Percentiles rank a stretch among this genome's conserved stretches.
phyloP scores from a whole-genome alignment of 2,888 invertebrate genomes.

The Thalpophila matura region DNA sequence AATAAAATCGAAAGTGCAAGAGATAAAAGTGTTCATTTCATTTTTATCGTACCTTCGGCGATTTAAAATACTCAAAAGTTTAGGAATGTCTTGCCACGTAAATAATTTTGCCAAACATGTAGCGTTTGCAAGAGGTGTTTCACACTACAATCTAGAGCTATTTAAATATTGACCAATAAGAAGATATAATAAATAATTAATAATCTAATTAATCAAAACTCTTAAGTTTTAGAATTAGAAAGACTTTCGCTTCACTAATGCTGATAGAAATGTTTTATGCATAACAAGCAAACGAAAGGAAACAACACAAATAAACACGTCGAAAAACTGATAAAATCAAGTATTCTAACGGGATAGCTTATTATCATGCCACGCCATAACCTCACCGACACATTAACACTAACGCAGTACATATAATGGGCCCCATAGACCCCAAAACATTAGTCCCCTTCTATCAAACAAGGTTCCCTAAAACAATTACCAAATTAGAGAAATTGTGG shows the following conservation, averaged over 20 bases:
- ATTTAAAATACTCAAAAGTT: too few relatives aligned
- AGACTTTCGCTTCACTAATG: conserved; percentile 27
- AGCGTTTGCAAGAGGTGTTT: too few relatives aligned
- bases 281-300: conserved; percentile 46
- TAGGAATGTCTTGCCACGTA: too few relatives aligned
- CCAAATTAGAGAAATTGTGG: conserved; percentile 66
- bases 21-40: not conserved
- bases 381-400: conserved; percentile 58
- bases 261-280: conserved; percentile 48
- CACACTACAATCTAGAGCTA: too few relatives aligned
- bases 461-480: conserved; percentile 66
- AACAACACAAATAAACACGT: conserved; percentile 41
- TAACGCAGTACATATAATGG: conserved; percentile 34
- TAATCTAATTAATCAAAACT: conserved; percentile 22
- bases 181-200: not conserved
- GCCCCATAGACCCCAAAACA: conserved; percentile 32
- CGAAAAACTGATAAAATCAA: conserved; percentile 51
- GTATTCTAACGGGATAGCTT: conserved; percentile 34
- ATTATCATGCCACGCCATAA: conserved; percentile 53
- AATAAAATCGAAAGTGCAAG: conserved; percentile 10
- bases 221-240: too few relatives aligned
- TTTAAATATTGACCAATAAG: not conserved
- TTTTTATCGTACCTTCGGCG: too few relatives aligned
- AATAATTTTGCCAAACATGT: too few relatives aligned
- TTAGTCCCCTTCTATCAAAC: conserved; percentile 52